These are phyloP conservation scores for Rutilus rutilus DNA, from an alignment of 2,113 vertebrate genomes.

Conservation along the genomic window DNA sequence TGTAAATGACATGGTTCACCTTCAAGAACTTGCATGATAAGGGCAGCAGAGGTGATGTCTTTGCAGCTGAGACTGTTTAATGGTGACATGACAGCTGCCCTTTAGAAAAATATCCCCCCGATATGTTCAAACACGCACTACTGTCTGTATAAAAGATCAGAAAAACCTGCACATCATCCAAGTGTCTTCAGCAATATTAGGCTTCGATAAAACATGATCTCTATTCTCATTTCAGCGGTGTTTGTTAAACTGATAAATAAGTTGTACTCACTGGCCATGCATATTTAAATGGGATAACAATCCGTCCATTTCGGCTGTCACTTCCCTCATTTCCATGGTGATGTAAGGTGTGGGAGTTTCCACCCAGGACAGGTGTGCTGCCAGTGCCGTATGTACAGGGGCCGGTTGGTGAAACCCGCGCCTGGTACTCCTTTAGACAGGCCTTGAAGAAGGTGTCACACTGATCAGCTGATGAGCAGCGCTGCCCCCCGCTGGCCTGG, in stretches of 20 bases:
- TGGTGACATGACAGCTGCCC: background rate
- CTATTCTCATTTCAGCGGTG: conserved; percentile 5
- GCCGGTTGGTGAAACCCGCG: conserved; percentile 70
- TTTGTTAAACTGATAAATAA: conserved; percentile 51
- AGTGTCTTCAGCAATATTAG: background rate
- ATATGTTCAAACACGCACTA: background rate
- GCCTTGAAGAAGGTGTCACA: conserved; percentile 80
- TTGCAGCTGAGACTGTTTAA: background rate
- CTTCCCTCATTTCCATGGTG: conserved; percentile 61
- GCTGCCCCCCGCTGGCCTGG: conserved; percentile 64
- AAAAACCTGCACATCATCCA: background rate
- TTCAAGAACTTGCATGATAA: background rate
- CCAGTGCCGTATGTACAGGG: conserved; percentile 76
- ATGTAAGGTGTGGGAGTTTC: conserved; percentile 71
- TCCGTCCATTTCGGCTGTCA: conserved; percentile 66
- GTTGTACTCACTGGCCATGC: conserved; percentile 81
- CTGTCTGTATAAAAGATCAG: background rate
- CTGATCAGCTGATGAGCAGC: conserved; percentile 69
- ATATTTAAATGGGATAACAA: conserved; percentile 79
- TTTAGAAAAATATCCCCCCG: background rate
- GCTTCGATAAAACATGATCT: background rate
- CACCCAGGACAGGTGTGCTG: conserved; percentile 74
- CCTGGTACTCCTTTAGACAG: conserved; percentile 85
- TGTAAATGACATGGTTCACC: background rate
- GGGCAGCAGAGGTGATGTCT: background rate